These are phyloP conservation scores for Isotomurus palustris DNA, from an alignment of 2,888 invertebrate genomes.

Conservation along the genomic window DNA sequence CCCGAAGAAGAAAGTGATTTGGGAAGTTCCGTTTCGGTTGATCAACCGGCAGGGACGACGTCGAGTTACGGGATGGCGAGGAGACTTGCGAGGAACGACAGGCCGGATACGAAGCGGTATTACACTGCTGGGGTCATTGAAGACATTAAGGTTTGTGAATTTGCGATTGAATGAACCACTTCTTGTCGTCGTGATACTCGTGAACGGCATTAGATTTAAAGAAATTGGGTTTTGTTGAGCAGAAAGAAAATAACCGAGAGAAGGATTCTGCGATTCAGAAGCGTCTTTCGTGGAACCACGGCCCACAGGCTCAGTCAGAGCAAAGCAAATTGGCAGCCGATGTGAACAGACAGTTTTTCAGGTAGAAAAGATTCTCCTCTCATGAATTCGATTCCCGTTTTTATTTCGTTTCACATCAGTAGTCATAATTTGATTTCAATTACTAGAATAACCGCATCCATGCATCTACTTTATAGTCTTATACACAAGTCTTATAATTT, in stretches of 20 bases:
- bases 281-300: slow-evolving; percentile 61
- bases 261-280: slow-evolving; percentile 56
- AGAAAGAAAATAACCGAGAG: slow-evolving; percentile 55
- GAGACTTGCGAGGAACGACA: slow-evolving; percentile 51
- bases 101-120: slow-evolving; percentile 55
- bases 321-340: slow-evolving; percentile 34
- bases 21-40: not conserved
- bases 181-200: not conserved
- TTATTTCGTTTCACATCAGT: slow-evolving; percentile 1
- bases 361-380: slow-evolving; percentile 20
- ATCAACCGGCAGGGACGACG: slow-evolving; percentile 6
- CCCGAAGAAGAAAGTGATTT: slow-evolving; percentile 18
- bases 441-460: no score
- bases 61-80: slow-evolving; percentile 53
- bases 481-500: no score
- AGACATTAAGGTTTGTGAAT: slow-evolving; percentile 56
- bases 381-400: not conserved
- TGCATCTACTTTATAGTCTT: no score
- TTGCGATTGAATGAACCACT: no score
- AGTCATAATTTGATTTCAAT: no score
- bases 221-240: slow-evolving; percentile 32
- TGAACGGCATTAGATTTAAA: not conserved
- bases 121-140: slow-evolving; percentile 65
- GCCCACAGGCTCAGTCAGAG: slow-evolving; percentile 47
- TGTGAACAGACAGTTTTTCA: slow-evolving; percentile 42